Evolutionary conservation across 2,113 vertebrate genomes (phyloP), one percentile per base, ranked within the genome.

Genomic region (Catharus bicknelli): DNA sequence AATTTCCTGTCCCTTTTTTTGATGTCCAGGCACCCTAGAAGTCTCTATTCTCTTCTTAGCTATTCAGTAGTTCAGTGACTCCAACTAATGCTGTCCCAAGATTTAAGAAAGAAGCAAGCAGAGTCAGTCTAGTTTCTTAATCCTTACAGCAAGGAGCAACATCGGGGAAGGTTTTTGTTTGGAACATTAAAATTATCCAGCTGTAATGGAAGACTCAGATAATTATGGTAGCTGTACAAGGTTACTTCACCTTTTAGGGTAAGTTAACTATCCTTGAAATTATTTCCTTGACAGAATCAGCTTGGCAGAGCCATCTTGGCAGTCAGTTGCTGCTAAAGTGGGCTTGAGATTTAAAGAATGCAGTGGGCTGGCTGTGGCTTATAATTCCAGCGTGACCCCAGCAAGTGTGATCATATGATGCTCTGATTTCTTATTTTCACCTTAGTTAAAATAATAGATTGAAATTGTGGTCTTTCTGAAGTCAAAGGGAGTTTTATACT

Each of bases 331-430:
- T 86, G 83, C 59, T 95, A 83, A 86, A 88, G 73, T 38, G 53
- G 53, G 48, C 43, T 90, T 64, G 51, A 91, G 74, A 80, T 83
- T 91, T 77, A 70, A 83, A 90, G 75, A 91, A 87, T 86, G 53
- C 45, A 63, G 51, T 63, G 53, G 55, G 47, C 55, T 92, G 87
- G 45, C 82, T 76, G 48, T 48, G 50, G 57, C 9, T 84, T 66
- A 61, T 59, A 84, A 92, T 72, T 42, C 38, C 53, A 70, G 58
- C 34, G 5, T 2, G 12, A 25, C 43, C 34, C 29, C 58, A 78
- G 42, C 51, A 72, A 82, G 67, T 4, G 29, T 34, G 32, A 51
- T 66, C 54, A 53, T 32, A 58, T 3, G 11, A 36, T 34, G 30
- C 66, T 88, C 59, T 74, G 43, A 58, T 86, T 91, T 83, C 55